Evolutionary conservation across 2,113 vertebrate species (phyloP).

Genomic region (Dicentrarchus labrax): DNA sequence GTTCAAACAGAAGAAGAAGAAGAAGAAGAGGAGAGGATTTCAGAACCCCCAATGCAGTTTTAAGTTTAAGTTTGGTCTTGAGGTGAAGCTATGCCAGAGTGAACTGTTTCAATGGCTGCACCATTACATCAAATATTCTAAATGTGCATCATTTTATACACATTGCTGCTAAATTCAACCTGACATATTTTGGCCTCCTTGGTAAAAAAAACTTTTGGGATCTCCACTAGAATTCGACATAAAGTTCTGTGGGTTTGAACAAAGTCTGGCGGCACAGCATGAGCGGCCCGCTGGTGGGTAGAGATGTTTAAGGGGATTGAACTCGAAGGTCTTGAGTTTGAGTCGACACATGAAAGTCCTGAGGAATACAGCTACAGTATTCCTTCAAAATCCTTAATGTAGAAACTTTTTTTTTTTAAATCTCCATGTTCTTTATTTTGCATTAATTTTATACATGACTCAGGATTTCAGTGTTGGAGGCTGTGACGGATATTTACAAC

Average conservation of each 20-base stretch:
- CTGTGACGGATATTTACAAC: too few species aligned
- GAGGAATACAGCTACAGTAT: too few species aligned
- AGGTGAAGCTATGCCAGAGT: neutral
- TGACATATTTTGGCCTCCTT: neutral
- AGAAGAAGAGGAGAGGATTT: neutral
- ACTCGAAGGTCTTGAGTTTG: neutral
- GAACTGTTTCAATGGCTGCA: neutral
- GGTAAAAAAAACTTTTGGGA: neutral
- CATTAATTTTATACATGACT: neutral
- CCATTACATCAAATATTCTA: neutral
- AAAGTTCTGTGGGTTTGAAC: neutral
- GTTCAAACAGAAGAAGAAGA: constrained; percentile 16
- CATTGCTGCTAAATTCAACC: neutral
- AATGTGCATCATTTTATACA: neutral
- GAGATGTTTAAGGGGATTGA: neutral
- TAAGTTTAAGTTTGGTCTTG: neutral
- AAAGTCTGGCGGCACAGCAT: constrained; percentile 4
- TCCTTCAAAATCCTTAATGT: too few species aligned
- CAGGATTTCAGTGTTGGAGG: neutral
- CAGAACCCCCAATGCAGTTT: neutral
- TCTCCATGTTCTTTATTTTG: neutral
- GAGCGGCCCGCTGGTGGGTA: neutral
- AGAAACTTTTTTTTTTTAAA: too few species aligned
- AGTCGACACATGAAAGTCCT: neutral
- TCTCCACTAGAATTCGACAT: neutral